phyloP scores from a whole-genome alignment of 2,797 vertebrate species.

The Etheostoma nigrum region DNA sequence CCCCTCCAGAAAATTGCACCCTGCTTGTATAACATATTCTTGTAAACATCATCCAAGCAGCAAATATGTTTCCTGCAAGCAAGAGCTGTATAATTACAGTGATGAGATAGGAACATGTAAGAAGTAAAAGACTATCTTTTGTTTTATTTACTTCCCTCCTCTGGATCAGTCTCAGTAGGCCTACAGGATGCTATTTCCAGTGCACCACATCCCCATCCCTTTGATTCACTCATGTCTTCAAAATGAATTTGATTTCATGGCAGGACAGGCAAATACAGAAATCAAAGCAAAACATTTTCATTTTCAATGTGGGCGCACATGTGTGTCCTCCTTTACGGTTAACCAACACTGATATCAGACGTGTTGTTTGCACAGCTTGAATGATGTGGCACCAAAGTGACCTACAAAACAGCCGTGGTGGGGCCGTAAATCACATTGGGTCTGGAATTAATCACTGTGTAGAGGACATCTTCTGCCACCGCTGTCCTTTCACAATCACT shows the following conservation, averaged over 20 bases:
- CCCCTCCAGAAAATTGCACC: no score
- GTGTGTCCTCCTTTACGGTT: constrained; percentile 70
- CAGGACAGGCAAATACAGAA: constrained; percentile 57
- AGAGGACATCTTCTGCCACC: constrained; percentile 82
- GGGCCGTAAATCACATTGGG: constrained; percentile 83
- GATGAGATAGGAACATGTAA: constrained; percentile 2
- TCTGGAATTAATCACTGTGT: constrained; percentile 82
- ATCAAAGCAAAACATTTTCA: constrained; percentile 71
- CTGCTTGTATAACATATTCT: no score
- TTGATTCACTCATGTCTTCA: constrained; percentile 18
- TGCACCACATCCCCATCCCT: background rate
- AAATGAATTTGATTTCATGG: constrained; percentile 46
- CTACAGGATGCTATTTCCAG: constrained; percentile 2
- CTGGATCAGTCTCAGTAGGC: background rate
- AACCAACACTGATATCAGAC: constrained; percentile 79
- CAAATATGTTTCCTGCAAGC: constrained; percentile 7
- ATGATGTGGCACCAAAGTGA: constrained; percentile 83
- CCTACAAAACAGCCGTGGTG: constrained; percentile 83
- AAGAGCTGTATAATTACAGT: background rate
- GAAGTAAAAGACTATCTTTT: background rate
- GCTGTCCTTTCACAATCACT: constrained; percentile 79
- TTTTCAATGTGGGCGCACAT: constrained; percentile 49
- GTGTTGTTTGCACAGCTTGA: constrained; percentile 86
- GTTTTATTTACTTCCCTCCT: background rate
- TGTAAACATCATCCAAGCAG: background rate